Percentiles rank a stretch among this genome's conserved stretches.
phyloP scores from a whole-genome alignment of 2,888 invertebrate genomes.

The Gymnoscelis rufifasciata region DNA sequence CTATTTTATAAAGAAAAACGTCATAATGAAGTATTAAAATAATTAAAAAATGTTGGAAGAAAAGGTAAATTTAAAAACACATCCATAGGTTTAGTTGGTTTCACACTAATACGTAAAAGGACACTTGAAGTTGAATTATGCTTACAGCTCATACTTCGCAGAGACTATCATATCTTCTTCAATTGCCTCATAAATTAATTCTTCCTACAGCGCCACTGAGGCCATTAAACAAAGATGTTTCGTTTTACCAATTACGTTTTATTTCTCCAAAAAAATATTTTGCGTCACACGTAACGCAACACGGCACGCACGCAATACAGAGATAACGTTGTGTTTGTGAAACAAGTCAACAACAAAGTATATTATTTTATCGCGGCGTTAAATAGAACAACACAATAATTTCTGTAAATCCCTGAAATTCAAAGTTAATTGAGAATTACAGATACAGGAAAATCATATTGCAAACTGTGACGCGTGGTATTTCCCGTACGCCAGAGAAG shows the following conservation, averaged over 20 bases:
- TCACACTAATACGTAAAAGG: too few relatives aligned
- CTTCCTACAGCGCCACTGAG: too few relatives aligned
- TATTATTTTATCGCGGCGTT: neutral
- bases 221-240: too few relatives aligned
- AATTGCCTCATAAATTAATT: too few relatives aligned
- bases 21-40: too few relatives aligned
- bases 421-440: slow-evolving; percentile 6
- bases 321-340: slow-evolving; percentile 32
- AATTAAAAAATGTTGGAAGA: too few relatives aligned
- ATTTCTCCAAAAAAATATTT: slow-evolving; percentile 24
- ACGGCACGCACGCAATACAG: slow-evolving; percentile 36
- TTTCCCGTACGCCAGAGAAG: slow-evolving; percentile 44
- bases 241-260: neutral
- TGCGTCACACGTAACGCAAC: slow-evolving; percentile 38
- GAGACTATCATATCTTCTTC: too few relatives aligned
- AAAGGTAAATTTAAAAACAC: too few relatives aligned
- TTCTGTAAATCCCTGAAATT: slow-evolving; percentile 11
- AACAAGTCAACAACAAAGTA: slow-evolving; percentile 7
- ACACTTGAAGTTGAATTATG: too few relatives aligned
- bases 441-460: slow-evolving; percentile 11
- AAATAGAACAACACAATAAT: neutral
- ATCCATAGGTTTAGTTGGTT: too few relatives aligned
- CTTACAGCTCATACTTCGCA: too few relatives aligned
- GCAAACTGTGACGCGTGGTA: slow-evolving; percentile 48
- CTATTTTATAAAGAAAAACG: too few relatives aligned